These are phyloP conservation scores for Pollenia angustigena DNA, from an alignment of 2,888 invertebrate species.

Conservation along the genomic window DNA sequence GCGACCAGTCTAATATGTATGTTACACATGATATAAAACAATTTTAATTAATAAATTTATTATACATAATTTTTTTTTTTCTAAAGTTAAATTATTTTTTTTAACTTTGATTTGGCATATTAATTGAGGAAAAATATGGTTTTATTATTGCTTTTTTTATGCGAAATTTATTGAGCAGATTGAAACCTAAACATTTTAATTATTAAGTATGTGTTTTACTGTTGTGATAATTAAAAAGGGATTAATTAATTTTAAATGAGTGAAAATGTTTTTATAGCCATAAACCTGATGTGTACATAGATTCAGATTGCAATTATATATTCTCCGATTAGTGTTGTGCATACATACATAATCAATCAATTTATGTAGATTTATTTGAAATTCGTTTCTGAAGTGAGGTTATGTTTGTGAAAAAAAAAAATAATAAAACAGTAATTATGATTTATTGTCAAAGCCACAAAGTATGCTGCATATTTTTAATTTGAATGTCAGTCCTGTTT, in stretches of 20 bases:
- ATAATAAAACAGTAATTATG: no score
- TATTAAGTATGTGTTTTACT: conserved; percentile 37
- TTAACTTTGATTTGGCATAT: neutral
- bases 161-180: neutral
- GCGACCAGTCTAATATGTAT: no score
- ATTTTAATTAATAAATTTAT: conserved; percentile 45
- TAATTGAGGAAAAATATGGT: conserved; percentile 32
- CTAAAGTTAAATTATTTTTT: neutral
- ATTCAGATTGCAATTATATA: neutral
- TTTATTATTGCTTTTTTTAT: conserved; percentile 8
- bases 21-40: conserved; percentile 8
- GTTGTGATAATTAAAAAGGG: conserved; percentile 24
- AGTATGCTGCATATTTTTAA: no score
- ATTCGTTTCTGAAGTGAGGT: no score
- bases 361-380: neutral
- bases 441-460: no score
- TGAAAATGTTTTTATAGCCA: neutral
- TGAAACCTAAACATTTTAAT: conserved; percentile 36
- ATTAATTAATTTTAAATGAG: conserved; percentile 34
- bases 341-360: conserved; percentile 4
- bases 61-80: neutral
- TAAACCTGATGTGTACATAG: neutral
- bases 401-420: no score
- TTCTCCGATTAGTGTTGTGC: neutral
- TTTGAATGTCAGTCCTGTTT: no score